These are phyloP conservation scores for Ommatoiulus sabulosus DNA, from an alignment of 2,888 invertebrate genomes.

Conservation along the genomic window DNA sequence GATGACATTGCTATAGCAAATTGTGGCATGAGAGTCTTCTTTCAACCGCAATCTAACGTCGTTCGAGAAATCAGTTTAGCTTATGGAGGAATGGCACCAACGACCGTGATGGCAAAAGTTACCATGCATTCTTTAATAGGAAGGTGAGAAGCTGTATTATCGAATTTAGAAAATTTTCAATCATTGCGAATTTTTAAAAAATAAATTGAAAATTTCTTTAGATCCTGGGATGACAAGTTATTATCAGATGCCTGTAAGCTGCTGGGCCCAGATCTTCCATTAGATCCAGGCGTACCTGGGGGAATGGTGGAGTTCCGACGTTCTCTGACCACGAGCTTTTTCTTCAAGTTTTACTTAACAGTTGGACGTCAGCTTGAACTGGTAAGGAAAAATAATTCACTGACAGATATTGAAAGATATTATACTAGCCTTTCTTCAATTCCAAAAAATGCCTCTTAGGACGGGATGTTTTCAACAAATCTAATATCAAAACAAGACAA, in stretches of 20 bases:
- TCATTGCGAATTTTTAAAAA: no score
- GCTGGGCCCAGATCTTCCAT: constrained; percentile 80
- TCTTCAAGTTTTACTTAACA: constrained; percentile 72
- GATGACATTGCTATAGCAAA: constrained; percentile 98
- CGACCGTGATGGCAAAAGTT: constrained; percentile 79
- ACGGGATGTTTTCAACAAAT: no score
- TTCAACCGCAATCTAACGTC: constrained; percentile 70
- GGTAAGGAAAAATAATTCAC: no score
- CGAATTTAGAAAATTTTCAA: no score
- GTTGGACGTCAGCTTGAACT: no score
- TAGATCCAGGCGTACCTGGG: constrained; percentile 83
- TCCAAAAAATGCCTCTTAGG: no score
- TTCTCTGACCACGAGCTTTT: constrained; percentile 76
- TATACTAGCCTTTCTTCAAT: no score
- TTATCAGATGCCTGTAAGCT: constrained; percentile 74
- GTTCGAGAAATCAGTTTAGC: constrained; percentile 77
- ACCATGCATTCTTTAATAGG: constrained; percentile 73
- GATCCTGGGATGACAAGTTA: constrained; percentile 75
- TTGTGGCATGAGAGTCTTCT: constrained; percentile 77
- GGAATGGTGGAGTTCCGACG: constrained; percentile 85
- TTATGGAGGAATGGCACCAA: constrained; percentile 95
- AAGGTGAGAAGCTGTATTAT: constrained; percentile 63
- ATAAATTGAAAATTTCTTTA: no score
- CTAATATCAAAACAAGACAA: no score
- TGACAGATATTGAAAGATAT: no score